Base-by-base conservation (phyloP, 2,113 vertebrate genomes). In the Setophaga kirtlandii region DNA sequence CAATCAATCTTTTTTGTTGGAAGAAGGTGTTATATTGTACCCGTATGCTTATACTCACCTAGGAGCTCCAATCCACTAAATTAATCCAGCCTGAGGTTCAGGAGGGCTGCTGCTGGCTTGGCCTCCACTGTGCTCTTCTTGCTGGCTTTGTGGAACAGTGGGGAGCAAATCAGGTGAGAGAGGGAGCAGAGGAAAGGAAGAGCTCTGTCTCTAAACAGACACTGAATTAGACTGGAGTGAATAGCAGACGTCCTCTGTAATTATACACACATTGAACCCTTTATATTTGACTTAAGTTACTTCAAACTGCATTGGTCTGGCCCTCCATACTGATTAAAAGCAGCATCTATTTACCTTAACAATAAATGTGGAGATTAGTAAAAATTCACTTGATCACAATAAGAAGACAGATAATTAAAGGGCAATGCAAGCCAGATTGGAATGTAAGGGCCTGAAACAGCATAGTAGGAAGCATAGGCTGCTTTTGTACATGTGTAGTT, bases 221-320 rank as follows among this genome's bases (percentile, higher is more conserved):
- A 89, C 52, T 78, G 96, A 97, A 94, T 97, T 87, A 94, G 92
- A 80, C 82, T 83, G 69, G 88, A 97, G 97, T 89, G 97, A 98
- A 91, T 56, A 92, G 92, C 50, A 90, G 83, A 93, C n/a, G 12
- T 97, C 93, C 97, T 97, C 97, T 96, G 39, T 98, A 97, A 98
- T 98, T 97, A 98, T 80, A 83, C 94, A 96, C 96, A 97, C 93
- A 81, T 70, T 96, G 97, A 98, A 98, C 92, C 92, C 96, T 97
- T 98, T 97, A 98, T 91, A 95, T 96, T 96, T 97, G 98, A 97
- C 98, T 98, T 97, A 97, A 98, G 97, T 98, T 98, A 98, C 98
- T 97, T 93, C 37, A 44, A 97, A 83, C 94, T 64, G 90, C 93
- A 95, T 91, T 90, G 89, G 95, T 94, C 95, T 93, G 95, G 95